These are phyloP conservation scores for Penaeus vannamei DNA, from an alignment of 1,140 invertebrate genomes.

Conservation along the genomic window DNA sequence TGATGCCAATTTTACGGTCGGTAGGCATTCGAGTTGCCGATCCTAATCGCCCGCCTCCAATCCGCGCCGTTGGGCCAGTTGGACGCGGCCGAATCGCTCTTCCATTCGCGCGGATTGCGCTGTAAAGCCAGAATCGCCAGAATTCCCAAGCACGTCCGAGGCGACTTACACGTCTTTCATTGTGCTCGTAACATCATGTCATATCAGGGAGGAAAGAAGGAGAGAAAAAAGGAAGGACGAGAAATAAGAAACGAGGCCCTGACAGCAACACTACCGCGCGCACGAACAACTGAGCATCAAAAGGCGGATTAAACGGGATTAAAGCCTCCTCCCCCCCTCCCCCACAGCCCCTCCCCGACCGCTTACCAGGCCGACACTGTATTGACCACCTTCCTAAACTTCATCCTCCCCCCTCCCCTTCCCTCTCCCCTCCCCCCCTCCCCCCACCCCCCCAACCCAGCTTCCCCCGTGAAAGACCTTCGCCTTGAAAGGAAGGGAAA, in stretches of 20 bases:
- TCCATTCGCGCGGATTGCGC: too few species aligned
- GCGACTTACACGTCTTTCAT: too few species aligned
- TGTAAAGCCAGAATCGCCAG: too few species aligned
- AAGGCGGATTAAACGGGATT: conserved; percentile 54
- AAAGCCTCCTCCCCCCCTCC: conserved; percentile 3
- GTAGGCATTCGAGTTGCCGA: not conserved
- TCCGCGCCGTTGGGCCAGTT: too few species aligned
- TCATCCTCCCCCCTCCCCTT: not conserved
- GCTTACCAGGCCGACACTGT: conserved; percentile 33
- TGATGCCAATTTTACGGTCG: conserved; percentile 50
- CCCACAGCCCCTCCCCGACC: not conserved
- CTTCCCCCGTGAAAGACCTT: not conserved
- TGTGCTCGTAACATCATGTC: too few species aligned
- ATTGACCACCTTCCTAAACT: conserved; percentile 1
- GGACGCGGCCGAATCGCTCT: too few species aligned
- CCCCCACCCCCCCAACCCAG: not conserved
- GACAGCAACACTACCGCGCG: conserved; percentile 43
- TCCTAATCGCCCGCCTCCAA: not conserved
- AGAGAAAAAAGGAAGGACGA: not conserved
- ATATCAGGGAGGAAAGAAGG: not conserved
- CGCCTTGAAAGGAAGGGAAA: not conserved
- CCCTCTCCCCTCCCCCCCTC: not conserved
- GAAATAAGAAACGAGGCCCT: not conserved
- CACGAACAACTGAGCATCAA: conserved; percentile 62
- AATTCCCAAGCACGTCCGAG: too few species aligned